Evolutionary conservation across 92 coral and sea anemone species (phyloP), one percentile per base, ranked within the genome.

Genomic region (Plumapathes pennacea): DNA sequence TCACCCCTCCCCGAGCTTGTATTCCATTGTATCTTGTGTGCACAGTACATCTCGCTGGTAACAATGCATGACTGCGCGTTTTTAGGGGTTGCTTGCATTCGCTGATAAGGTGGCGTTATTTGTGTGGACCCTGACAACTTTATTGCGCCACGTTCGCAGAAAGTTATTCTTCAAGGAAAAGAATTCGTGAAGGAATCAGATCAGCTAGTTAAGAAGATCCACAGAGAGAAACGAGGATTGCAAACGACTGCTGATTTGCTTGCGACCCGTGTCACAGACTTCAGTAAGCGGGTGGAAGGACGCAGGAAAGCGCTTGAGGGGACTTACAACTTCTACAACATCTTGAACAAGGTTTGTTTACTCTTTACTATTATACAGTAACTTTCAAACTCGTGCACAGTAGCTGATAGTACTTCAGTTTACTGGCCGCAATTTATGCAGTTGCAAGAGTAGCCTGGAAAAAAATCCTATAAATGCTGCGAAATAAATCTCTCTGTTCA

Each of bases 271-370:
- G 37, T 80, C 33, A 67, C 81, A 44, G 62, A 33, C 60, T 79
- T 91, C 37, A 40, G 86, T 62, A 77, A 64, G 10, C 72, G 66
- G 43, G 64, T 88, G 54, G 96, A 91, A 29, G 62, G 70, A 36
- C 67, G 57, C 30, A 73, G 66, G 56, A 63, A 49, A 22, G 72
- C 62, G 40, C 67, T 83, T 19, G 82, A 76, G 32, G 81, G 57
- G 36, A 32, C 62, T 14, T 60, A 61, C 25, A 78, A 66, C 24
- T 91, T 88, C 62, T 69, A 74, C 74, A 48, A 61, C 19, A 40
- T 85, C 13, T 40, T 92, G 12, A 70, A 60, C 14, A 84, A 88
- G 96, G 98, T 89, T 68, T n/a, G n/a, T n/a, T n/a, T n/a, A 34
- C 21, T 7, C 5, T n/a, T n/a, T n/a, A n/a, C n/a, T n/a, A n/a